Evolutionary conservation across 1,140 invertebrate species (phyloP).

Genomic region (Bathynomus jamesi): DNA sequence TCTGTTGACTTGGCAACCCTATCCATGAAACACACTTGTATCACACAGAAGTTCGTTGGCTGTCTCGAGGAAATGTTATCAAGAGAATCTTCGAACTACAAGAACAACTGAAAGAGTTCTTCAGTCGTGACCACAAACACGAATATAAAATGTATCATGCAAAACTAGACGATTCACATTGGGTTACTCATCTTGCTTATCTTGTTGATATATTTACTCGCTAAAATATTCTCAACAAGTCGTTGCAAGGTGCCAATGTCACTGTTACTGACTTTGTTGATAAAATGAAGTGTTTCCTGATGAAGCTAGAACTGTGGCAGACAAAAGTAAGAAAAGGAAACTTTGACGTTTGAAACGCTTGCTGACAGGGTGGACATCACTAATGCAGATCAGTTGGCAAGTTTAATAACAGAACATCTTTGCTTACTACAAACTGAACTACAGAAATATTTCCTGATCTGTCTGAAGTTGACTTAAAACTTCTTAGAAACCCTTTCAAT

Average conservation of each 20-base stretch:
- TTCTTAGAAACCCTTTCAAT: not conserved
- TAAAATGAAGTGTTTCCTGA: not conserved
- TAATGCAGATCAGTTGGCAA: not conserved
- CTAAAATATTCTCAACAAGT: not conserved
- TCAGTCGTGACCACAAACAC: no score
- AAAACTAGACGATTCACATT: not conserved
- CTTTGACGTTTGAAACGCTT: not conserved
- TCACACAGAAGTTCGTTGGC: no score
- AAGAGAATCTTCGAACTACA: no score
- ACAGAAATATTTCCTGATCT: not conserved
- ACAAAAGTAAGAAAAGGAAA: not conserved
- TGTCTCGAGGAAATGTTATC: no score
- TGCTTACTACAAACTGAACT: not conserved
- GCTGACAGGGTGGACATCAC: not conserved
- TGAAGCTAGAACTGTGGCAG: not conserved
- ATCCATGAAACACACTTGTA: no score
- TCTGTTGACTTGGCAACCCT: no score
- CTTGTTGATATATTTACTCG: not conserved
- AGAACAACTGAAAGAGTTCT: no score
- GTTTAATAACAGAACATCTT: not conserved
- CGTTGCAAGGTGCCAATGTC: not conserved
- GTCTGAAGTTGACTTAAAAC: not conserved
- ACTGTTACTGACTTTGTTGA: no score
- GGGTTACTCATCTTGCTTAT: not conserved
- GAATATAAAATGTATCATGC: no score